A percentile compares a stretch with the other conserved stretches of the same genome.
Conservation (phyloP, 2,888 invertebrate species). For the Calephelis perditalis region DNA sequence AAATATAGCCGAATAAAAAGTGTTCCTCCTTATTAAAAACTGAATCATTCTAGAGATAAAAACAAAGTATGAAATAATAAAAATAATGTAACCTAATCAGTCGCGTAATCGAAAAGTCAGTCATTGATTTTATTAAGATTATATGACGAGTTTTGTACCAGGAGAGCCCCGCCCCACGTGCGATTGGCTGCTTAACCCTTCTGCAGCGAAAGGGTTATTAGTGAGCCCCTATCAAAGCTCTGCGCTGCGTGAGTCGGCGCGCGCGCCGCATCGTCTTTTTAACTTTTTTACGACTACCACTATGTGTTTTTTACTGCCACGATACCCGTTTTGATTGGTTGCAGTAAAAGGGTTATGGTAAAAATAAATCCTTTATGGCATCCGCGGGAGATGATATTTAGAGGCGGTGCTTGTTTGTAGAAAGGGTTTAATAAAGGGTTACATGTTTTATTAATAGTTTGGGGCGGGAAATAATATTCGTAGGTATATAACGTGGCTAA, state of each 20-base stretch:
- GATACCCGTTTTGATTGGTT: conserved; percentile 57
- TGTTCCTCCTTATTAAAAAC: too few species aligned
- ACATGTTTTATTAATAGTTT: conserved; percentile 8
- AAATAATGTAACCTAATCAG: too few species aligned
- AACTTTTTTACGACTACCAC: conserved; percentile 56
- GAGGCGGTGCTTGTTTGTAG: conserved; percentile 51
- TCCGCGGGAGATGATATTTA: conserved; percentile 34
- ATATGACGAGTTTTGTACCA: conserved; percentile 14
- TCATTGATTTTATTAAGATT: conserved; percentile 3
- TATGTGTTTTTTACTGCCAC: conserved; percentile 55
- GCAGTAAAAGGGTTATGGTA: conserved; percentile 68
- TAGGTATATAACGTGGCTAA: neutral
- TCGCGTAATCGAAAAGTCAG: too few species aligned
- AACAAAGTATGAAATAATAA: too few species aligned
- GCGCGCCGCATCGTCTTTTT: conserved; percentile 48
- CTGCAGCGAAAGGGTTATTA: conserved; percentile 70
- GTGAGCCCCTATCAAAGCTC: conserved; percentile 48
- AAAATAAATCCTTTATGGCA: conserved; percentile 56
- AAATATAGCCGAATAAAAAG: too few species aligned
- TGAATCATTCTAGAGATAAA: too few species aligned
- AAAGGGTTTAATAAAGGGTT: conserved; percentile 39
- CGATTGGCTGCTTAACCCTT: conserved; percentile 69
- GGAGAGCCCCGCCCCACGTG: conserved; percentile 57
- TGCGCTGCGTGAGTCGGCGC: conserved; percentile 54
- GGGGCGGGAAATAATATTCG: conserved; percentile 7